Percentiles rank a stretch among this genome's conserved stretches.
phyloP scores from a whole-genome alignment of 2,888 invertebrate species.

The Beris chalybata region DNA sequence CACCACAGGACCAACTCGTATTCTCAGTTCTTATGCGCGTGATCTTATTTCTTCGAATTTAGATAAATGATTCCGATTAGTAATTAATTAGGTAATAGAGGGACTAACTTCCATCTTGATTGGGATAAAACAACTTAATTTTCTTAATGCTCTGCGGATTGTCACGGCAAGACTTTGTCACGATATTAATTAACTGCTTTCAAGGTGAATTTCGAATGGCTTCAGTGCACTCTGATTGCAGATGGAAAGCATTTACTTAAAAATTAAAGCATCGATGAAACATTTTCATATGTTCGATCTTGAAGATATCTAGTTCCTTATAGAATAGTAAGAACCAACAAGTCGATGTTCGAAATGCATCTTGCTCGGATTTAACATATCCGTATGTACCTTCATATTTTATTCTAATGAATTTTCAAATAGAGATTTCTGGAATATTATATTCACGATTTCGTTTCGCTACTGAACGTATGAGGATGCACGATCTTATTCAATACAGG shows the following conservation, averaged over 20 bases:
- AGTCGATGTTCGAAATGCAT: neutral
- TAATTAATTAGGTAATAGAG: constrained; percentile 43
- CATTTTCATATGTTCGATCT: neutral
- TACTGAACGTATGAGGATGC: constrained; percentile 25
- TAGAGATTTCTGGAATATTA: constrained; percentile 27
- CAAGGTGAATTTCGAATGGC: neutral
- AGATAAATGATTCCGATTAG: constrained; percentile 42
- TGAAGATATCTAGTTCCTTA: neutral
- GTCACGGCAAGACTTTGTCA: constrained; percentile 30
- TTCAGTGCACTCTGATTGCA: neutral
- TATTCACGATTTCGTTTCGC: constrained; percentile 24
- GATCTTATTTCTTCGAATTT: constrained; percentile 20
- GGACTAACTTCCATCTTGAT: constrained; percentile 30
- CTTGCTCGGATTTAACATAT: too few species aligned
- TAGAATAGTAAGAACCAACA: neutral
- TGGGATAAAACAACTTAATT: constrained; percentile 24
- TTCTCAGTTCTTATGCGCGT: constrained; percentile 4
- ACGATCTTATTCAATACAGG: constrained; percentile 8
- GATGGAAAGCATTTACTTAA: too few species aligned
- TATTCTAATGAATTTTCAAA: constrained; percentile 25
- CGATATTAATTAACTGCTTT: constrained; percentile 25
- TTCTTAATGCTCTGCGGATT: constrained; percentile 22
- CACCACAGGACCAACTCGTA: too few species aligned
- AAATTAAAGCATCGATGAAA: too few species aligned
- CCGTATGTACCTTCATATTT: too few species aligned